phyloP scores from a whole-genome alignment of 2,797 vertebrate genomes.

The Silurus aristotelis region DNA sequence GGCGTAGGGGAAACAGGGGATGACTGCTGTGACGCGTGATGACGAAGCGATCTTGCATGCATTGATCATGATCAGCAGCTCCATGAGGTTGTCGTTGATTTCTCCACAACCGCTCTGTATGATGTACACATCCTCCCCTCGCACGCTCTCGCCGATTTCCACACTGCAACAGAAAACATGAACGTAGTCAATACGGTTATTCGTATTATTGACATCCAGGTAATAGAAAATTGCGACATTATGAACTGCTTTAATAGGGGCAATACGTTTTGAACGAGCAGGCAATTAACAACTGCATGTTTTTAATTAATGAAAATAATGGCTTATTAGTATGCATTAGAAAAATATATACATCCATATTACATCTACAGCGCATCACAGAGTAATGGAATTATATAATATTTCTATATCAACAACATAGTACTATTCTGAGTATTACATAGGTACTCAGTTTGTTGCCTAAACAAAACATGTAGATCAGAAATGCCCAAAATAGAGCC shows the following conservation, averaged over 20 bases:
- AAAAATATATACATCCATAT: no score
- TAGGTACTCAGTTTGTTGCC: no score
- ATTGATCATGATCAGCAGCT: constrained; percentile 98
- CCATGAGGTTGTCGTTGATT: constrained; percentile 98
- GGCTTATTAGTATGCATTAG: no score
- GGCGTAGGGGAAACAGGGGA: constrained; percentile 96
- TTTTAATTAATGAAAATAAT: background rate
- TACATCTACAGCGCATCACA: no score
- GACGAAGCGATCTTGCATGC: constrained; percentile 98
- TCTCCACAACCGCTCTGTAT: constrained; percentile 98
- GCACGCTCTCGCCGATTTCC: constrained; percentile 95
- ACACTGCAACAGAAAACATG: constrained; percentile 72
- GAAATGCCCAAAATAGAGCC: no score
- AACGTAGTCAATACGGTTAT: background rate
- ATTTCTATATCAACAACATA: background rate
- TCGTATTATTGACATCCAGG: background rate
- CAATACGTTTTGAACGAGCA: background rate
- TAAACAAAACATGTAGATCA: no score
- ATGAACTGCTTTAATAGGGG: background rate
- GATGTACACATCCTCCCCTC: constrained; percentile 97
- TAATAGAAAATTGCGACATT: background rate
- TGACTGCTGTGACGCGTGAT: constrained; percentile 94
- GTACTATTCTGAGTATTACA: background rate
- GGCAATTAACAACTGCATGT: background rate
- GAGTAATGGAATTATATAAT: no score